Percentiles rank a stretch among this genome's conserved stretches.
Conservation (phyloP, 2,797 vertebrate species). For the Sandelia bainsii region DNA sequence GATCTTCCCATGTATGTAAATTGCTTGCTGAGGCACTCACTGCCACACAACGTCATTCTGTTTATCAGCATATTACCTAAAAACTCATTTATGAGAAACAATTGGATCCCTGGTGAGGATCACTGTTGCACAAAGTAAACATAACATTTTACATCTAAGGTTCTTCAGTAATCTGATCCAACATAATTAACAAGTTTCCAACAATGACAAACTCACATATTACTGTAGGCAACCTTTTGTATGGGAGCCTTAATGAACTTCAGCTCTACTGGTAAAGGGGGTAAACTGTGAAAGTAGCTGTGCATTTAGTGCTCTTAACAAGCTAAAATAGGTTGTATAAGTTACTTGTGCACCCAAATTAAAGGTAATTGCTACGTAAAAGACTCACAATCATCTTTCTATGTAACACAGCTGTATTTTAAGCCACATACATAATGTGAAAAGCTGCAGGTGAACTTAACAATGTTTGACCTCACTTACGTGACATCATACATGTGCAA, state of each 20-base stretch:
- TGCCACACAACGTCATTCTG: conserved; percentile 55
- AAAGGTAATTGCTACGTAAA: conserved; percentile 42
- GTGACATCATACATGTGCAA: no score
- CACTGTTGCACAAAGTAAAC: conserved; percentile 62
- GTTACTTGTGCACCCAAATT: conserved; percentile 17
- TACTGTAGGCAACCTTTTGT: conserved; percentile 24
- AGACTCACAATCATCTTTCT: no score
- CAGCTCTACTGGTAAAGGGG: background rate
- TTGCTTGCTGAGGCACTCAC: conserved; percentile 50
- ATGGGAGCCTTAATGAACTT: conserved; percentile 29
- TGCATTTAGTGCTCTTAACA: conserved; percentile 16
- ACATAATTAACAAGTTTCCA: conserved; percentile 47
- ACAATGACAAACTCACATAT: conserved; percentile 49
- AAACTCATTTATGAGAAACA: conserved; percentile 65
- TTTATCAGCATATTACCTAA: conserved; percentile 64
- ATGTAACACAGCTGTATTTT: no score
- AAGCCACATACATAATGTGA: no score
- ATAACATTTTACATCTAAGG: conserved; percentile 57
- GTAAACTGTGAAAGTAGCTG: conserved; percentile 3
- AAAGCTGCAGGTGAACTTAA: no score
- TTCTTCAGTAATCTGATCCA: conserved; percentile 58
- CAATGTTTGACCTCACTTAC: no score
- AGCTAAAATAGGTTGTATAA: conserved; percentile 15
- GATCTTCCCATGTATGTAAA: conserved; percentile 58
- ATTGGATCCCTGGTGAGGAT: conserved; percentile 60